Evolutionary conservation across 2,888 invertebrate genomes (phyloP).

Genomic region (Willowsia nigromaculata): DNA sequence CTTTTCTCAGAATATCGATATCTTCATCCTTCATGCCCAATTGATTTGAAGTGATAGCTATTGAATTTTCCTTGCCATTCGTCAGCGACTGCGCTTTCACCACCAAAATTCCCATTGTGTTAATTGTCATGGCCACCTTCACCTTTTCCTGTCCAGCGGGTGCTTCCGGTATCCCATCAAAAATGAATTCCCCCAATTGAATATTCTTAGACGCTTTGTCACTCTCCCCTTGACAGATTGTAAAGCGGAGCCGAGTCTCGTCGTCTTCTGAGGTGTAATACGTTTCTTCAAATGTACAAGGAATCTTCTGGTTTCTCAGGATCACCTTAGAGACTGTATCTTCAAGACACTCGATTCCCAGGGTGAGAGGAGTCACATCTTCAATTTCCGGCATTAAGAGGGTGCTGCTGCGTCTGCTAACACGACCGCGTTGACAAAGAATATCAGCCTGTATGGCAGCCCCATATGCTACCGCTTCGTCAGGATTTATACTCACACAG

Average conservation of each 20-base stretch:
- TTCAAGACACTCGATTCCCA: slow-evolving; percentile 57
- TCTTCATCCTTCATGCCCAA: background rate
- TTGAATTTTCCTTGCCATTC: slow-evolving; percentile 44
- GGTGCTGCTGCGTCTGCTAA: too few relatives aligned
- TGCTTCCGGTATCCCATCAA: slow-evolving; percentile 59
- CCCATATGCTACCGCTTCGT: slow-evolving; percentile 99
- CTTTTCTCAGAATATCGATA: background rate
- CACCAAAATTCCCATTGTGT: slow-evolving; percentile 58
- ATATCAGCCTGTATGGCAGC: slow-evolving; percentile 95
- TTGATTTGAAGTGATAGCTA: slow-evolving; percentile 8
- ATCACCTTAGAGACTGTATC: slow-evolving; percentile 42
- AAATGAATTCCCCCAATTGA: slow-evolving; percentile 50
- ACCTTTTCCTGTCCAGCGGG: slow-evolving; percentile 47
- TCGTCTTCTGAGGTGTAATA: slow-evolving; percentile 63
- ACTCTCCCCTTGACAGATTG: slow-evolving; percentile 64
- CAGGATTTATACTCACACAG: slow-evolving; percentile 93
- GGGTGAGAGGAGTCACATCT: slow-evolving; percentile 66
- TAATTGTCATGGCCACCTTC: slow-evolving; percentile 55
- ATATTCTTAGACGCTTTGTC: slow-evolving; percentile 18
- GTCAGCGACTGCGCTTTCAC: slow-evolving; percentile 51
- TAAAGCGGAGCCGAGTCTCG: slow-evolving; percentile 53
- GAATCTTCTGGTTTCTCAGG: slow-evolving; percentile 51
- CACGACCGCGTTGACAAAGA: slow-evolving; percentile 80
- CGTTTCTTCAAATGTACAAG: slow-evolving; percentile 12
- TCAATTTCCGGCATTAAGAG: slow-evolving; percentile 25